Percentiles rank a stretch among this genome's conserved stretches.
phyloP scores from a whole-genome alignment of 2,888 invertebrate species.

The Eutolmus rufibarbis region DNA sequence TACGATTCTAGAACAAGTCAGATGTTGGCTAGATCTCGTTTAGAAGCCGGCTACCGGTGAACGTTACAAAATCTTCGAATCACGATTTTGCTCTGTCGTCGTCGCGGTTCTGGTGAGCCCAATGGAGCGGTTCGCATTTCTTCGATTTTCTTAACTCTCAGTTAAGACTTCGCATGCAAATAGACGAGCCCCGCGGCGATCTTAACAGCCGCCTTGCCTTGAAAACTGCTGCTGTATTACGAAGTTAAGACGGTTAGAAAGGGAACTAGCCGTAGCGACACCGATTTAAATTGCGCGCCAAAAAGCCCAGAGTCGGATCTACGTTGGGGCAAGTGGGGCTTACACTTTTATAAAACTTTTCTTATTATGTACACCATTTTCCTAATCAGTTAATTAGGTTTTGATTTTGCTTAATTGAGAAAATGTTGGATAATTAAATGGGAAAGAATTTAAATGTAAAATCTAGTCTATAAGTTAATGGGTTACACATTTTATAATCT shows the following conservation, averaged over 20 bases:
- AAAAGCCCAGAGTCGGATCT: neutral
- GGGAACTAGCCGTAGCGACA: neutral
- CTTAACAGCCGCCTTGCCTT: neutral
- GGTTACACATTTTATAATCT: too few species aligned
- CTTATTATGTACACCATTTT: too few species aligned
- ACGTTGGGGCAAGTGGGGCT: too few species aligned
- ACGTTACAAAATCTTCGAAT: neutral
- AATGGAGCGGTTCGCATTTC: neutral
- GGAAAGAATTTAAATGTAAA: too few species aligned
- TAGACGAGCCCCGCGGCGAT: neutral
- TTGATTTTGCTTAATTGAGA: too few species aligned
- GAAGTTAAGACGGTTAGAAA: neutral
- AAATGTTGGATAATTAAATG: too few species aligned
- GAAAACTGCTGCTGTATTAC: neutral
- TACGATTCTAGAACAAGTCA: neutral
- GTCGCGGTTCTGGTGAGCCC: neutral
- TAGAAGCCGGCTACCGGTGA: neutral
- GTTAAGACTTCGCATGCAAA: neutral
- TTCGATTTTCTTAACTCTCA: neutral
- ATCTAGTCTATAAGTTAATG: too few species aligned
- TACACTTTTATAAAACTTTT: too few species aligned
- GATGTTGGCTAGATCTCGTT: neutral
- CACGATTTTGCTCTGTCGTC: neutral
- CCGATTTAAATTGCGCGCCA: neutral
- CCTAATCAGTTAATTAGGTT: too few species aligned